Evolutionary conservation across 2,888 invertebrate species (phyloP).

Genomic region (Caenorhabditis sp.): DNA sequence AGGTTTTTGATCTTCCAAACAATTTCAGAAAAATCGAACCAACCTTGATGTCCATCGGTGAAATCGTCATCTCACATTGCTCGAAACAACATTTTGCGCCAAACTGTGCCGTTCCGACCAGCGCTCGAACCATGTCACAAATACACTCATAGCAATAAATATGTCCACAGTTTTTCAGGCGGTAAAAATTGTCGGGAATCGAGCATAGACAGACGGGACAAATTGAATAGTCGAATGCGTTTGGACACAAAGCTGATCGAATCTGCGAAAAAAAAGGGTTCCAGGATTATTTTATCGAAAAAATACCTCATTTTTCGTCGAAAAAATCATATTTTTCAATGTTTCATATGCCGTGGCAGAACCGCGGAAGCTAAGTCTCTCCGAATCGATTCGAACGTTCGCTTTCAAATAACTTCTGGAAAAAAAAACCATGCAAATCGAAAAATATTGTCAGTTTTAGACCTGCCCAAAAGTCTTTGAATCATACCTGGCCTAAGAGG

Average conservation of each 20-base stretch:
- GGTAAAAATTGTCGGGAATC: neutral
- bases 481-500: too few species aligned
- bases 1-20: too few species aligned
- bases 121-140: neutral
- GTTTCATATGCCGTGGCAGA: neutral
- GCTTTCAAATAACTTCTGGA: too few species aligned
- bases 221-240: neutral
- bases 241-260: neutral
- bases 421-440: too few species aligned
- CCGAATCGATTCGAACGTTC: too few species aligned
- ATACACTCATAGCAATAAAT: neutral
- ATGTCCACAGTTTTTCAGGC: neutral
- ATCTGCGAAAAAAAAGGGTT: neutral
- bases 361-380: too few species aligned
- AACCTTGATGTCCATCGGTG: neutral
- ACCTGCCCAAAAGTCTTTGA: too few species aligned
- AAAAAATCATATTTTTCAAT: neutral
- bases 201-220: neutral
- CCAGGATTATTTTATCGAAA: neutral
- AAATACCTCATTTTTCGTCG: neutral
- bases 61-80: neutral
- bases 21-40: too few species aligned
- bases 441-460: too few species aligned
- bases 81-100: neutral
- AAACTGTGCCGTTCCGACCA: neutral